Evolutionary conservation across 1,140 invertebrate species (phyloP), one percentile per base, ranked within the genome.

Genomic region (Aphelinus atriplicis): DNA sequence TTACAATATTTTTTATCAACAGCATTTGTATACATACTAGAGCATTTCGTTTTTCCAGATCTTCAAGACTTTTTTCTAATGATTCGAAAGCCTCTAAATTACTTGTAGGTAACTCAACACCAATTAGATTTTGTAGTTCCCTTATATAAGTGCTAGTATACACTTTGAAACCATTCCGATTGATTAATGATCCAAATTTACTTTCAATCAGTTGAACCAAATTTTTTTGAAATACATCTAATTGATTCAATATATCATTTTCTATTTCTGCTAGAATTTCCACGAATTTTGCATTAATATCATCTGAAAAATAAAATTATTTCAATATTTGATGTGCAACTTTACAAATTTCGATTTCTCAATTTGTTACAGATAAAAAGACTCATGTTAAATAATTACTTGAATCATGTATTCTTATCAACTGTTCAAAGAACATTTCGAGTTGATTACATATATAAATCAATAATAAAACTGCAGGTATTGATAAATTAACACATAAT

Each of bases 301-400:
- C 26, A 10, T 68, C 66, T 68, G n/a, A 68, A 68, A 58, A 7
- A 57, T 9, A 46, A 68, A 1, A 57, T 64, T 63, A 63, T 7
- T 47, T 47, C 47, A n/a, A 63, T 47, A 47, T 63, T 5, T 46
- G 10, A 9, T 47, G 3, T 63, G 26, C 26, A 26, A 26, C 26
- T 26, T 26, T 26, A 26, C 26, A 26, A 26, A 26, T 26, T 26
- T 26, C 26, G 26, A 26, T 26, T 26, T 26, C 26, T 26, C 26
- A 26, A 0, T 26, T 26, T 26, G 26, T 26, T 26, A 26, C 26
- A 26, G 26, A 26, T 26, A 26, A 26, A 26, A 26, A 26, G 26
- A 26, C 26, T 26, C 26, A 26, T 26, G 26, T 47, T 2, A 3
- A 48, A 63, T 63, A n/a, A 48, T 10, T 48, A 64, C 2, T 64